phyloP scores from a whole-genome alignment of 2,797 vertebrate genomes.

The Spinibarbus caldwelli region DNA sequence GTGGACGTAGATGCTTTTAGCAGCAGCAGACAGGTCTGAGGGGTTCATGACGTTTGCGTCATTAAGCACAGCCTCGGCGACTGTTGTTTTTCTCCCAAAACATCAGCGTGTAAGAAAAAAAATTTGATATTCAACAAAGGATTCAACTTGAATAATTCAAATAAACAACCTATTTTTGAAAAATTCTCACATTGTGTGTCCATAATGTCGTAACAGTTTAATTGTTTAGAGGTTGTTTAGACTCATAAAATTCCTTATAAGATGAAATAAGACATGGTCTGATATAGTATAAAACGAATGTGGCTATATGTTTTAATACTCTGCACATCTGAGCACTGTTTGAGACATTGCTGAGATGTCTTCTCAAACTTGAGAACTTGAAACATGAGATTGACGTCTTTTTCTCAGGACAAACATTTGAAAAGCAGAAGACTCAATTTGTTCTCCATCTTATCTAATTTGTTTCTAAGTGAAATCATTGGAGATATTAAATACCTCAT shows the following conservation, averaged over 20 bases:
- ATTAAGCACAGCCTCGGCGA: conserved; percentile 30
- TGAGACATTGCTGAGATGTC: not conserved
- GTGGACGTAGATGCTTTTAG: conserved; percentile 43
- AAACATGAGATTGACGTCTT: not conserved
- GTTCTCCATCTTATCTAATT: conserved; percentile 3
- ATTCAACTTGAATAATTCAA: not conserved
- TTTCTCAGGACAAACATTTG: not conserved
- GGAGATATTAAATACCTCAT: conserved; percentile 2
- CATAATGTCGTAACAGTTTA: not conserved
- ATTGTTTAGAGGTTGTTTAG: not conserved
- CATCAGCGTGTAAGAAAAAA: conserved; percentile 2
- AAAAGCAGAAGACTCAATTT: not conserved
- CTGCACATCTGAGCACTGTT: not conserved
- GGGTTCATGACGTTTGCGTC: conserved; percentile 44
- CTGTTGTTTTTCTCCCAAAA: conserved; percentile 38
- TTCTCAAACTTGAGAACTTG: not conserved
- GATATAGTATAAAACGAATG: not conserved
- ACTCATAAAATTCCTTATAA: not conserved
- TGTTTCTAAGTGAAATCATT: not conserved
- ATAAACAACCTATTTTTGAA: not conserved
- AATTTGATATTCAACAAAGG: not conserved
- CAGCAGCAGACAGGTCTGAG: conserved; percentile 47
- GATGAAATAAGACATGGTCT: not conserved
- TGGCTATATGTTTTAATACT: not conserved
- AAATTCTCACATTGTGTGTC: not conserved